Evolutionary conservation across 2,113 vertebrate species (phyloP).

Genomic region (Phoxinus phoxinus): DNA sequence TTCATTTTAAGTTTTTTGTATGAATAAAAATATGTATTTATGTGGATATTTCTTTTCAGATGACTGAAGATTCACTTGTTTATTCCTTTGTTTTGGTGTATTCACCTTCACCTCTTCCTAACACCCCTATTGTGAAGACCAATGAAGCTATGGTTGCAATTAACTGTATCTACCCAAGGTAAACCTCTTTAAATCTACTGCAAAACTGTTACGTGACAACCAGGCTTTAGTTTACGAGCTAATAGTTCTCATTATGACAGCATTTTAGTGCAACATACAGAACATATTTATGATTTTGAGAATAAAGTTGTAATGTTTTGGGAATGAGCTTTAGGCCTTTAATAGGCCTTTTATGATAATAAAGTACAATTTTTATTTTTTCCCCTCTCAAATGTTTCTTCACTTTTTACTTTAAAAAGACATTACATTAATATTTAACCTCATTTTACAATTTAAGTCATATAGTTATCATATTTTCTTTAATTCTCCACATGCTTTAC

Average conservation of each 20-base stretch:
- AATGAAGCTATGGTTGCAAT: slow-evolving; percentile 62
- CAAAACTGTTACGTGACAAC: not conserved
- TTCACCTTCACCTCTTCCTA: slow-evolving; percentile 58
- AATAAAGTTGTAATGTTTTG: not conserved
- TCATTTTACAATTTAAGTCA: not conserved
- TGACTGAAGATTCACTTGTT: slow-evolving; percentile 64
- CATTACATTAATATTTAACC: not conserved
- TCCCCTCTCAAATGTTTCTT: not conserved
- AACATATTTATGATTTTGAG: not conserved
- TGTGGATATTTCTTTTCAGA: slow-evolving; percentile 50
- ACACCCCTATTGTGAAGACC: slow-evolving; percentile 65
- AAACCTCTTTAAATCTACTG: slow-evolving; percentile 4
- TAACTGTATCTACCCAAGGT: slow-evolving; percentile 70
- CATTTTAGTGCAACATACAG: not conserved
- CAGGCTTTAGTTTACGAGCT: not conserved
- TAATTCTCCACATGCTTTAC: not conserved
- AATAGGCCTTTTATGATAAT: not conserved
- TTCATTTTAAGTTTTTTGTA: not conserved
- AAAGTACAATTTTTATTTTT: not conserved
- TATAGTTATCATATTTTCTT: not conserved
- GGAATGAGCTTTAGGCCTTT: not conserved
- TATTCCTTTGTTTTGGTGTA: slow-evolving; percentile 70
- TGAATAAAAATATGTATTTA: not conserved
- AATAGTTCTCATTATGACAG: no score
- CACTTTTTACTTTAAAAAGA: not conserved